Conservation (phyloP, 2,888 invertebrate genomes). For the Cephus pygmeus region DNA sequence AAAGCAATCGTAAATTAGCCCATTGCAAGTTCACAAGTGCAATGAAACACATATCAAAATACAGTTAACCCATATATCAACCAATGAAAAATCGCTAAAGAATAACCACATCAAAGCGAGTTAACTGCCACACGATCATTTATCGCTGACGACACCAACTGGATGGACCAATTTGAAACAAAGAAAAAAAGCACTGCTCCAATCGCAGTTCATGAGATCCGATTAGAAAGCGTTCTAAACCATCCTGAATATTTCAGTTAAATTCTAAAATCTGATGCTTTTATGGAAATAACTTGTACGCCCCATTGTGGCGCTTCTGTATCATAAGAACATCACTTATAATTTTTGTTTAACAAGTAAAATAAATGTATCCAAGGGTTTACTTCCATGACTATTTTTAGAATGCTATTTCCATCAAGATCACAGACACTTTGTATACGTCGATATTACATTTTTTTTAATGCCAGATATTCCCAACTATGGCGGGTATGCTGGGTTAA, state of each 20-base stretch:
- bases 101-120: background rate
- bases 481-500: background rate
- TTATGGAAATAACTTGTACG: background rate
- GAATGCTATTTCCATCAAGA: no score
- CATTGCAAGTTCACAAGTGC: background rate
- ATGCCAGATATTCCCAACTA: background rate
- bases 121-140: background rate
- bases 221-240: background rate
- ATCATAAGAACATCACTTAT: background rate
- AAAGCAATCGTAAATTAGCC: background rate
- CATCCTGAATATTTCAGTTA: background rate
- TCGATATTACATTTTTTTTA: no score
- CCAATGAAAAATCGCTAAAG: background rate
- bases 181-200: background rate
- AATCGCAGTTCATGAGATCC: background rate
- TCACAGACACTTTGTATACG: no score
- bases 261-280: background rate
- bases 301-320: background rate
- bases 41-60: background rate
- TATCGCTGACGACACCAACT: background rate
- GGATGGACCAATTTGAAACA: background rate
- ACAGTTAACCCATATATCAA: background rate
- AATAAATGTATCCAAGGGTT: background rate
- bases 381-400: background rate
- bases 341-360: background rate